A percentile compares a stretch with the other conserved stretches of the same genome.
Conservation (phyloP, 1,140 invertebrate genomes). For the Heliothis virescens region DNA sequence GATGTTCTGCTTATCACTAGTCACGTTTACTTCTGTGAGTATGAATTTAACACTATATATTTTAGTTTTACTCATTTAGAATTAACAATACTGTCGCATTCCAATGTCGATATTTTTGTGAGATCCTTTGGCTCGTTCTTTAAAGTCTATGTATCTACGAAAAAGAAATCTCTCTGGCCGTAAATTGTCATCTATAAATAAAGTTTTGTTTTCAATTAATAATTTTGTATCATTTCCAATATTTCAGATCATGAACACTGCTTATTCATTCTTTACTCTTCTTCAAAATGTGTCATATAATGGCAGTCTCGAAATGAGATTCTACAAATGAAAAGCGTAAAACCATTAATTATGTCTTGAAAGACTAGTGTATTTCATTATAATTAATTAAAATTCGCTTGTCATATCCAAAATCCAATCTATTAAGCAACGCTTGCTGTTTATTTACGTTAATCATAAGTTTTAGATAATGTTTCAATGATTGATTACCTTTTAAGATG, state of each 20-base stretch:
- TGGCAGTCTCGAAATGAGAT: conserved; percentile 45
- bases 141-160: no score
- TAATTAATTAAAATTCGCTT: conserved; percentile 37
- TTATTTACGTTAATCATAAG: conserved; percentile 8
- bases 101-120: no score
- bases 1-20: conserved; percentile 76
- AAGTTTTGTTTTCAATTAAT: neutral
- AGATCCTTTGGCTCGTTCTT: no score
- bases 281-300: conserved; percentile 68
- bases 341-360: neutral
- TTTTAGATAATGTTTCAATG: conserved; percentile 4
- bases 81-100: no score
- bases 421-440: neutral
- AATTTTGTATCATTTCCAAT: no score
- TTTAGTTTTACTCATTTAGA: no score
- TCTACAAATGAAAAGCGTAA: neutral
- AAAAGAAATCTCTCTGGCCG: no score
- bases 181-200: no score
- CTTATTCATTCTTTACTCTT: conserved; percentile 76
- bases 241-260: conserved; percentile 74
- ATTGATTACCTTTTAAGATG: conserved; percentile 29
- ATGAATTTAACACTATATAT: neutral
- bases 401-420: neutral
- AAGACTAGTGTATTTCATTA: neutral
- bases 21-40: conserved; percentile 79